Evolutionary conservation across 2,888 invertebrate genomes (phyloP).

Genomic region (Limnephilus auricula): DNA sequence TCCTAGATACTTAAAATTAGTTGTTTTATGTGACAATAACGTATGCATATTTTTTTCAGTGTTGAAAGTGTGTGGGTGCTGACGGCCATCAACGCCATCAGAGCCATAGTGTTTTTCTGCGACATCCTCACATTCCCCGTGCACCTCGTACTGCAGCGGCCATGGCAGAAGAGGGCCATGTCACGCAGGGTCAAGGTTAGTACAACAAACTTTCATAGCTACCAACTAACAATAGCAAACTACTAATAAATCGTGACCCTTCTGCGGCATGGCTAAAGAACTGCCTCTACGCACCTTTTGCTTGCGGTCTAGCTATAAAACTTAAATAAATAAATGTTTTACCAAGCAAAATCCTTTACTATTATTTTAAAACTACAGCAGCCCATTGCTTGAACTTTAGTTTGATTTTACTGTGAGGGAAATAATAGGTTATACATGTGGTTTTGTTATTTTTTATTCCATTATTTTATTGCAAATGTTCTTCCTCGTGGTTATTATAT

Average conservation of each 20-base stretch:
- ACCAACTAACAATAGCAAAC: no score
- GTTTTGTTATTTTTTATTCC: neutral
- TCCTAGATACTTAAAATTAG: neutral
- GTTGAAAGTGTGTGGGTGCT: constrained; percentile 83
- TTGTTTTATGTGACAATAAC: neutral
- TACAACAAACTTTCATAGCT: neutral
- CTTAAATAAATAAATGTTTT: no score
- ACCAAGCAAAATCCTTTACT: no score
- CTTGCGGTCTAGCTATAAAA: no score
- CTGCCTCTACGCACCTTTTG: no score
- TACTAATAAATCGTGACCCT: no score
- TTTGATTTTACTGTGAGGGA: neutral
- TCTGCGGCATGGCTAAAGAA: no score
- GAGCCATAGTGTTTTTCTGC: constrained; percentile 89
- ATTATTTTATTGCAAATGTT: neutral
- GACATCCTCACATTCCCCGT: constrained; percentile 95
- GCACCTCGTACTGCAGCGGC: constrained; percentile 90
- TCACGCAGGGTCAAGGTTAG: constrained; percentile 87
- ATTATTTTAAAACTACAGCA: neutral
- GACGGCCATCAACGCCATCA: constrained; percentile 86
- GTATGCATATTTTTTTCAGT: constrained; percentile 71
- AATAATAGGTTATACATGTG: neutral
- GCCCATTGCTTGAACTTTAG: neutral
- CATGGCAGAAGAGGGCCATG: constrained; percentile 89
- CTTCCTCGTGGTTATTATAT: neutral